Evolutionary conservation across 1,140 invertebrate species (phyloP), one percentile per base, ranked within the genome.

Genomic region (Schlechtendalia chinensis): DNA sequence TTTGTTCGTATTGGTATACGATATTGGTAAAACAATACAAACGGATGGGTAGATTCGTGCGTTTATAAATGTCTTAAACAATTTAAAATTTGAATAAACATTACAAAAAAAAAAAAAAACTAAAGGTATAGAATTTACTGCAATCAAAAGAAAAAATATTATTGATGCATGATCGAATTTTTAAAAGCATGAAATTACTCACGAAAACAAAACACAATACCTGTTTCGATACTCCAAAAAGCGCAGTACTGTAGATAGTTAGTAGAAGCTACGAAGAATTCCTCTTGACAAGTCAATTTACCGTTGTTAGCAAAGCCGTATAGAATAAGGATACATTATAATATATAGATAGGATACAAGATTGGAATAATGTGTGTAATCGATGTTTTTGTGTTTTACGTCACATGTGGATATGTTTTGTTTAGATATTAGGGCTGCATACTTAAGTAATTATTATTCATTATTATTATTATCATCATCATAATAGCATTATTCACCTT

Each of bases 271-370:
- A 79, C 39, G 75, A 79, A 79, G 75, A 50, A 58, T 27, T 79
- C 75, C 58, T 79, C 75, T 79, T 79, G 75, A 63, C 75, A 79
- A 79, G 75, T 56, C 39, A 79, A 61, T 79, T 79, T 63, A 79
- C 32, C 58, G 61, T 39, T 47, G 75, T 79, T 79, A 79, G 58
- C 39, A 79, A 79, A 79, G 75, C 75, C 22, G 12, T 72, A 50
- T 24, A 77, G 32, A 50, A 47, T 27, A 50, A 63, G 54, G 32
- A 77, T 11, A 39, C 32, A 39, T 39, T 39, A 39, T 39, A 39
- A 39, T 8, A 39, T 39, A 61, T 77, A 61, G 45, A 39, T 8
- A 63, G 22, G 75, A 79, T 14, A 79, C 17, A 63, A 63, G 16
- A 45, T 63, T 10, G 75, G 22, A 63, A 16, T 45, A 59, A 19